Conservation (phyloP, 1,140 invertebrate species). For the Scaptomyza montana region DNA sequence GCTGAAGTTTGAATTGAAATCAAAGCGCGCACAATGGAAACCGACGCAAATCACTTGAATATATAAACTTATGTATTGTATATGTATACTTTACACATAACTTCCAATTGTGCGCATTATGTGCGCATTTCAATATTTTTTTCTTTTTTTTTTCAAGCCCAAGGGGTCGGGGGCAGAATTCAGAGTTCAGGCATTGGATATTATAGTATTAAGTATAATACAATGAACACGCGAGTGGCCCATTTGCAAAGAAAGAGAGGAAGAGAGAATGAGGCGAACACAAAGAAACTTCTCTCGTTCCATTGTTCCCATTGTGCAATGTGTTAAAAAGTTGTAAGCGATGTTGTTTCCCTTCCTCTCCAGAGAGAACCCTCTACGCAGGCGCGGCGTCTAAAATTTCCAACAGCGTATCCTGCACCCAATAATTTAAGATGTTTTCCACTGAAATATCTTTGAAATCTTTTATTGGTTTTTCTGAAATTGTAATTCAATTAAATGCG, state of each 20-base stretch:
- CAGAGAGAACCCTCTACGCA: constrained; percentile 40
- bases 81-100: constrained; percentile 80
- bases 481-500: constrained; percentile 78
- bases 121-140: constrained; percentile 64
- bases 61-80: constrained; percentile 76
- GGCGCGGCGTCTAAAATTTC: constrained; percentile 71
- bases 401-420: constrained; percentile 62
- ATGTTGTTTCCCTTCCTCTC: constrained; percentile 6
- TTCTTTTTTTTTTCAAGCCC: too few species aligned
- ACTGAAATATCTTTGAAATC: constrained; percentile 14
- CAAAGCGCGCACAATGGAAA: constrained; percentile 58
- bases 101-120: constrained; percentile 72
- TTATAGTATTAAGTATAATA: constrained; percentile 15
- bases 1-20: constrained; percentile 43
- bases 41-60: constrained; percentile 68
- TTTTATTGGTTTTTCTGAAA: constrained; percentile 58
- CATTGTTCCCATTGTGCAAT: constrained; percentile 75
- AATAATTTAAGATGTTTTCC: constrained; percentile 30
- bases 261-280: constrained; percentile 1
- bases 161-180: background rate
- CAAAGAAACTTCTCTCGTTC: constrained; percentile 41
- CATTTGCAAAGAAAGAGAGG: constrained; percentile 4
- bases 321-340: constrained; percentile 80
- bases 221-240: constrained; percentile 79
- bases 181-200: constrained; percentile 13